phyloP scores from a whole-genome alignment of 2,888 invertebrate species.

The Apodemia mormo region DNA sequence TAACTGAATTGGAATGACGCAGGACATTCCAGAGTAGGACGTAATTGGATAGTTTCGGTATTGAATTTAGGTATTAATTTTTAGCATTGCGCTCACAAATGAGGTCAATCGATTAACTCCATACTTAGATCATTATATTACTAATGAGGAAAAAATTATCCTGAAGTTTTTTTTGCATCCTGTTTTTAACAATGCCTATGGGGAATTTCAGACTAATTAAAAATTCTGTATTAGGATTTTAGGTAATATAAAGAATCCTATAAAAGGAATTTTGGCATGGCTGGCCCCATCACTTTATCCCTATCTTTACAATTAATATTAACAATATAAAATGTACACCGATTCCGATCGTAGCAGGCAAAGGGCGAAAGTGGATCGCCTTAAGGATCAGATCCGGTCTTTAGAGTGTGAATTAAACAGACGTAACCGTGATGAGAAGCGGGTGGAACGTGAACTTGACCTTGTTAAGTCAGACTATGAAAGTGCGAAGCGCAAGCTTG shows the following conservation, averaged over 20 bases:
- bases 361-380: slow-evolving; percentile 13
- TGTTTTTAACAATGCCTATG: slow-evolving; percentile 14
- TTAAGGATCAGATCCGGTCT: slow-evolving; percentile 10
- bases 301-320: background rate
- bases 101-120: too few species aligned
- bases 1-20: too few species aligned
- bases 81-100: too few species aligned
- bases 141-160: too few species aligned
- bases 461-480: too few species aligned
- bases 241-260: slow-evolving; percentile 18
- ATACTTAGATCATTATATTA: too few species aligned
- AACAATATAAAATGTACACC: background rate
- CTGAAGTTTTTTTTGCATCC: too few species aligned
- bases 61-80: too few species aligned
- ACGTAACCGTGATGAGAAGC: background rate
- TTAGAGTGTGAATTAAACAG: slow-evolving; percentile 14
- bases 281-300: background rate
- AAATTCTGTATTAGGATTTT: slow-evolving; percentile 17
- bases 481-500: slow-evolving; percentile 18
- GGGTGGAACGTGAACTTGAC: too few species aligned
- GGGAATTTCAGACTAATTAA: slow-evolving; percentile 7
- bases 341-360: slow-evolving; percentile 15
- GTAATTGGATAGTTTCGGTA: too few species aligned
- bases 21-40: too few species aligned
- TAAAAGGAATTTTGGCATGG: slow-evolving; percentile 8